phyloP scores from a whole-genome alignment of 2,888 invertebrate species.

The Drosophila demipolita region DNA sequence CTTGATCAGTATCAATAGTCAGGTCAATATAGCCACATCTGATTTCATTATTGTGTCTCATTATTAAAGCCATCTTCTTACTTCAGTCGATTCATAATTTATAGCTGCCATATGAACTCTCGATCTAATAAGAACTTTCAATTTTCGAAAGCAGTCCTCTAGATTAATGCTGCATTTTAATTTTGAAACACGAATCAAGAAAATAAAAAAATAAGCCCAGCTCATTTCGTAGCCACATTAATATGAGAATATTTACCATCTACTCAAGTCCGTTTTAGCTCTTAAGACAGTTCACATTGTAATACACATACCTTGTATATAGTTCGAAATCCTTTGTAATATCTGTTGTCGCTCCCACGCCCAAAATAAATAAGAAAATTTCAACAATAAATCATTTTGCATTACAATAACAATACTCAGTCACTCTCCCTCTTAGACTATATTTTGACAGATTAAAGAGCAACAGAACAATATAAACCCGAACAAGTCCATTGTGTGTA shows the following conservation, averaged over 20 bases:
- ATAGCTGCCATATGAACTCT: not conserved
- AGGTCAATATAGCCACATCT: not conserved
- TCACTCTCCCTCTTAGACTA: conserved; percentile 55
- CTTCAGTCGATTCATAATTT: not conserved
- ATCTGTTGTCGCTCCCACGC: conserved; percentile 63
- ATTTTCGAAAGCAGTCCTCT: not conserved
- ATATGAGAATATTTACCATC: not conserved
- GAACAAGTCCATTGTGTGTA: conserved; percentile 23
- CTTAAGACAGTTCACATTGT: not conserved
- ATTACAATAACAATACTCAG: conserved; percentile 57
- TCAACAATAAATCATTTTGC: conserved; percentile 75
- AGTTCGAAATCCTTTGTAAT: conserved; percentile 31
- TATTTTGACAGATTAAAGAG: conserved; percentile 79
- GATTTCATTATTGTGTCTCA: not conserved
- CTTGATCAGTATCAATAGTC: not conserved
- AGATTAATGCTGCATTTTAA: not conserved
- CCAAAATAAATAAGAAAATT: conserved; percentile 11
- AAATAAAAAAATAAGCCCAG: not conserved
- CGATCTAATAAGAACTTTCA: not conserved
- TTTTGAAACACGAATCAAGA: not conserved
- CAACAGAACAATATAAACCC: conserved; percentile 56
- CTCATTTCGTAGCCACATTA: not conserved
- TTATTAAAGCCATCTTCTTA: not conserved
- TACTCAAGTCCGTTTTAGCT: not conserved
- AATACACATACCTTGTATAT: not conserved